phyloP scores from a whole-genome alignment of 2,888 invertebrate species.

The Agriopis leucophaearia region DNA sequence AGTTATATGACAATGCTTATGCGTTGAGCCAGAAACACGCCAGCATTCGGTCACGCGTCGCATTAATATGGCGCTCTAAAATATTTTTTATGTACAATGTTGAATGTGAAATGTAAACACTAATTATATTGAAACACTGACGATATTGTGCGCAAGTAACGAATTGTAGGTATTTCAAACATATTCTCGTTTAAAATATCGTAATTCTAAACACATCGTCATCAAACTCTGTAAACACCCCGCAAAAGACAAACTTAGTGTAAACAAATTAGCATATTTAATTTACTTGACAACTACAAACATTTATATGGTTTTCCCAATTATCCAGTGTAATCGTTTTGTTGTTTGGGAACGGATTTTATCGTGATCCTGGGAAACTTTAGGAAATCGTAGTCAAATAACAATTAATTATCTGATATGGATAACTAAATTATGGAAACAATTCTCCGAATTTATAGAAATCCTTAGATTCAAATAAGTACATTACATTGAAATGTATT shows the following conservation, averaged over 20 bases:
- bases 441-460: not conserved
- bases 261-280: constrained; percentile 30
- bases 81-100: too few relatives aligned
- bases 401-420: constrained; percentile 2
- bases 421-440: constrained; percentile 2
- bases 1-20: too few relatives aligned
- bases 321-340: constrained; percentile 27
- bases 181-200: not conserved
- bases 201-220: constrained; percentile 4
- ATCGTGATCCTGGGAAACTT: constrained; percentile 14
- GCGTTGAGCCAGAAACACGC: too few relatives aligned
- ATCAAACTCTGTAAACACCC: constrained; percentile 18
- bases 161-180: not conserved
- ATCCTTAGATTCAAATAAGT: not conserved
- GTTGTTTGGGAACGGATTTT: constrained; percentile 11
- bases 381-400: constrained; percentile 3
- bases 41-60: too few relatives aligned
- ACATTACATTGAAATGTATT: not conserved
- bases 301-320: constrained; percentile 34
- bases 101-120: too few relatives aligned
- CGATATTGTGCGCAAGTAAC: too few relatives aligned
- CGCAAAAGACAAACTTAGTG: constrained; percentile 13
- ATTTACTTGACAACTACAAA: constrained; percentile 27
- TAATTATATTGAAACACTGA: too few relatives aligned
- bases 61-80: too few relatives aligned